Evolutionary conservation across 2,888 invertebrate species (phyloP).

Genomic region (Dorcus parallelipipedus): DNA sequence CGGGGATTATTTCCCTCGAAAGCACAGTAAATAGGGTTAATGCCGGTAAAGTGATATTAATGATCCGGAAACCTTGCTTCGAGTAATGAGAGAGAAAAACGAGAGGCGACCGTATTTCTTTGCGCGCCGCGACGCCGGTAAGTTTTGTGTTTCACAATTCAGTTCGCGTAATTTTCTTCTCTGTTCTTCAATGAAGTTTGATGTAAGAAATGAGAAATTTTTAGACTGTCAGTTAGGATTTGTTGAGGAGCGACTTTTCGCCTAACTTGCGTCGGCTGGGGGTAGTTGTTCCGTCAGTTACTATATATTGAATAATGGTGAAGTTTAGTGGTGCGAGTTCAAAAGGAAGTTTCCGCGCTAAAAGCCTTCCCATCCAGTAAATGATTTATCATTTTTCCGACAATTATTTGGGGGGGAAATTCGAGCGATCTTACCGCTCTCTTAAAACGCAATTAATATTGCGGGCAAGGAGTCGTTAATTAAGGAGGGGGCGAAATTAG

Average conservation of each 20-base stretch:
- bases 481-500: too few relatives aligned
- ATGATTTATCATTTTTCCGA: neutral
- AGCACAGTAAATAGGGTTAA: neutral
- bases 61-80: neutral
- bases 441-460: too few relatives aligned
- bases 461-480: too few relatives aligned
- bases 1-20: neutral
- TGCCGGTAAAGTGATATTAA: neutral
- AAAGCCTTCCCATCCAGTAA: neutral
- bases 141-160: neutral
- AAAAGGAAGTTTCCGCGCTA: neutral
- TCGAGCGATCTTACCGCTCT: too few relatives aligned
- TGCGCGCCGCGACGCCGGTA: neutral
- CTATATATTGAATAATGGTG: neutral
- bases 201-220: neutral
- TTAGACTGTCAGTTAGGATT: neutral
- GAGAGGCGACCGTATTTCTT: neutral
- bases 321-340: slow-evolving; percentile 1
- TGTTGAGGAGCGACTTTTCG: neutral
- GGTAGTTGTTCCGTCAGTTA: neutral
- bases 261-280: neutral
- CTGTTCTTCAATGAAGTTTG: neutral
- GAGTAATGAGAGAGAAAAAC: neutral
- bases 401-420: neutral
- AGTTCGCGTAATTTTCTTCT: neutral